These are phyloP conservation scores for Gymnoscelis rufifasciata DNA, from an alignment of 2,888 invertebrate species.

Conservation along the genomic window DNA sequence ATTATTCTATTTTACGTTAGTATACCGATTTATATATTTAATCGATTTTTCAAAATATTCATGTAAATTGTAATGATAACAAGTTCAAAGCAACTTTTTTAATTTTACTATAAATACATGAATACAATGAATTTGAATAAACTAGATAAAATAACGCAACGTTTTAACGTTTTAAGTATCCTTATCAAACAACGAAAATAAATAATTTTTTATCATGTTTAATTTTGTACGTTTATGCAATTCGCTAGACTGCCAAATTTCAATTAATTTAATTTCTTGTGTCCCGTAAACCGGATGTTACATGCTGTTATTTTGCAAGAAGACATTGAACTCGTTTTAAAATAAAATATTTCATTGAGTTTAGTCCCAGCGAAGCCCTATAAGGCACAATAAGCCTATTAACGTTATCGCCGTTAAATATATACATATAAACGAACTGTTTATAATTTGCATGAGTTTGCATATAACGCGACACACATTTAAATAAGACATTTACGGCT, in stretches of 20 bases:
- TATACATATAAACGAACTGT: slow-evolving; percentile 8
- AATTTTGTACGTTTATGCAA: too few relatives aligned
- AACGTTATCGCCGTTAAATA: slow-evolving; percentile 17
- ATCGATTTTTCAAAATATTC: slow-evolving; percentile 32
- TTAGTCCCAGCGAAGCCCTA: slow-evolving; percentile 28
- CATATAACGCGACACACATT: slow-evolving; percentile 10
- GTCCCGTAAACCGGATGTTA: not conserved
- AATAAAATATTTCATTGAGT: not conserved
- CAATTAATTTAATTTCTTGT: too few relatives aligned
- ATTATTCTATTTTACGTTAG: too few relatives aligned
- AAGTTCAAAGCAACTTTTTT: slow-evolving; percentile 15
- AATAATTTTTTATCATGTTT: too few relatives aligned
- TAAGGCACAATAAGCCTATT: slow-evolving; percentile 27
- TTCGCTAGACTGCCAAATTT: too few relatives aligned
- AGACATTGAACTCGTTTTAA: too few relatives aligned
- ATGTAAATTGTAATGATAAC: slow-evolving; percentile 26
- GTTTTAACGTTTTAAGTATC: too few relatives aligned
- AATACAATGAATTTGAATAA: too few relatives aligned
- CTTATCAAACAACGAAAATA: too few relatives aligned
- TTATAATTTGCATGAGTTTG: not conserved
- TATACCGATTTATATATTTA: too few relatives aligned
- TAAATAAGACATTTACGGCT: slow-evolving; percentile 8
- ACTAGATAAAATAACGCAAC: too few relatives aligned
- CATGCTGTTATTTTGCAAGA: too few relatives aligned
- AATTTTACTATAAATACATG: slow-evolving; percentile 11